phyloP scores from a whole-genome alignment of 2,888 invertebrate genomes.

The Eupithecia vulgata region DNA sequence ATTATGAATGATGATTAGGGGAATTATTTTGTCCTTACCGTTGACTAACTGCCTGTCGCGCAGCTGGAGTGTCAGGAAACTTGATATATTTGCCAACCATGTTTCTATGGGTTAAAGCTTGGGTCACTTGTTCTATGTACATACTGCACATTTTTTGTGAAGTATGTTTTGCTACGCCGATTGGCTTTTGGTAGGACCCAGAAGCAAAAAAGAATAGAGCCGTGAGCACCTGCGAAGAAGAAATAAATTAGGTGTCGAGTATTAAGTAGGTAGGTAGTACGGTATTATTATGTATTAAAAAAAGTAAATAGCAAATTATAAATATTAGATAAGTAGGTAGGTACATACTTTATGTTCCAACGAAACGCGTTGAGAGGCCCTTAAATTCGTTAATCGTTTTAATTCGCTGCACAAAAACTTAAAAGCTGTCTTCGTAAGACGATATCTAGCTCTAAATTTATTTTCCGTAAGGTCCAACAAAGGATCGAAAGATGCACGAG shows the following conservation, averaged over 20 bases:
- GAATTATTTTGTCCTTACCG: not conserved
- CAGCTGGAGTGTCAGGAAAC: constrained; percentile 33
- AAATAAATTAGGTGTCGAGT: constrained; percentile 2
- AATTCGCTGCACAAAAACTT: too few relatives aligned
- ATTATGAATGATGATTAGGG: not conserved
- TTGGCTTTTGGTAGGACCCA: constrained; percentile 10
- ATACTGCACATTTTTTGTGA: constrained; percentile 42
- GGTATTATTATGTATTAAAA: not conserved
- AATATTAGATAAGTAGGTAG: too few relatives aligned
- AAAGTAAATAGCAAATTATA: not conserved
- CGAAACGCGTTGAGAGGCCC: constrained; percentile 21
- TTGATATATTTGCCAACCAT: constrained; percentile 30
- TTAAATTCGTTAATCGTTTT: constrained; percentile 13
- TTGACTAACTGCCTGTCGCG: constrained; percentile 12
- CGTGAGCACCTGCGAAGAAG: constrained; percentile 23
- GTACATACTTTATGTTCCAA: constrained; percentile 28
- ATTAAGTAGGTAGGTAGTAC: not conserved
- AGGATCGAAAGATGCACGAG: constrained; percentile 5
- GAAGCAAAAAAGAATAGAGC: constrained; percentile 19
- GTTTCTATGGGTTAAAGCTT: constrained; percentile 28
- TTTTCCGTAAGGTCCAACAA: constrained; percentile 15
- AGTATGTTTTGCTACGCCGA: constrained; percentile 34
- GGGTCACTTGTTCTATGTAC: constrained; percentile 40
- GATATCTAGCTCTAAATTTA: not conserved
- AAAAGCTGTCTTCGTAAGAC: not conserved